A percentile compares a stretch with the other conserved stretches of the same genome.
phyloP scores from a whole-genome alignment of 2,888 invertebrate genomes.

The Drepanosiphum platanoidis region DNA sequence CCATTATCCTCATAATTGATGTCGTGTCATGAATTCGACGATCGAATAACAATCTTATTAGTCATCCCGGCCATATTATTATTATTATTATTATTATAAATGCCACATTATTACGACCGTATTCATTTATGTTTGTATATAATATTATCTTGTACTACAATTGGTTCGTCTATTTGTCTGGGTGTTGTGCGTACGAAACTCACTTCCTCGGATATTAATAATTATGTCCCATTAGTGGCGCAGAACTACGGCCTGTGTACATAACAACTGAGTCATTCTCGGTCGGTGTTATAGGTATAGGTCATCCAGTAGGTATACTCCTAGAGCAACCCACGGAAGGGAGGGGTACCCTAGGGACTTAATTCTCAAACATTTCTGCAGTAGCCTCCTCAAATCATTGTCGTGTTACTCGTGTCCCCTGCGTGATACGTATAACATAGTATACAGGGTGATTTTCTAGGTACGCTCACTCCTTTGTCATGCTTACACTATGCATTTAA shows the following conservation, averaged over 20 bases:
- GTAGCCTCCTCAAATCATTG: too few relatives aligned
- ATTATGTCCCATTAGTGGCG: neutral
- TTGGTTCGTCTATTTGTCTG: neutral
- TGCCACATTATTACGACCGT: neutral
- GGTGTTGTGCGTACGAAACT: neutral
- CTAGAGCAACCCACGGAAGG: too few relatives aligned
- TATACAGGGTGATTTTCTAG: too few relatives aligned
- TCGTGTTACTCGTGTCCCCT: too few relatives aligned
- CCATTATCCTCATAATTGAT: constrained; percentile 5
- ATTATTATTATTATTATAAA: neutral
- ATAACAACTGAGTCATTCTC: neutral
- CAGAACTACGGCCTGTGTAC: neutral
- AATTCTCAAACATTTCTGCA: too few relatives aligned
- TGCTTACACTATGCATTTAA: too few relatives aligned
- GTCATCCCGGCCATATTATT: neutral
- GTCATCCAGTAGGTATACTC: too few relatives aligned
- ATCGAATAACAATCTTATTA: constrained; percentile 18
- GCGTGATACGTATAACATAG: too few relatives aligned
- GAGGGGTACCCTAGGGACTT: too few relatives aligned
- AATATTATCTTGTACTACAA: neutral
- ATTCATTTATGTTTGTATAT: neutral
- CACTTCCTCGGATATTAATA: neutral
- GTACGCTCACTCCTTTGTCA: too few relatives aligned
- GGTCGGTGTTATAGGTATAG: too few relatives aligned
- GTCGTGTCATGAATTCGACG: constrained; percentile 4